phyloP scores from a whole-genome alignment of 2,888 invertebrate genomes.

The Busseola fusca region DNA sequence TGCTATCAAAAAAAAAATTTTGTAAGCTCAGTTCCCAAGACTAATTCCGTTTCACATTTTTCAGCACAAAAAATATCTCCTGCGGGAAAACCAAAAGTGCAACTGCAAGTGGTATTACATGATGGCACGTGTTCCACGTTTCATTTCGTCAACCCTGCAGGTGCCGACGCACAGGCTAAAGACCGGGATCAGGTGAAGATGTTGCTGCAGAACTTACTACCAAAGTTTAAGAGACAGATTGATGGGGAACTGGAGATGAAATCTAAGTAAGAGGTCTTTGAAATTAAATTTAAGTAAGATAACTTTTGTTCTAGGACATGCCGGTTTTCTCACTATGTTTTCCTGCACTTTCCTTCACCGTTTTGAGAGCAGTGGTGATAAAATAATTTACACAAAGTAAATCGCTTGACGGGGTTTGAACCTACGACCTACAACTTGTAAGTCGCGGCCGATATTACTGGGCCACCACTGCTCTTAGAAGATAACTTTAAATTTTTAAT shows the following conservation, averaged over 20 bases:
- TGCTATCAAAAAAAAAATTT: no score
- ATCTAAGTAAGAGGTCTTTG: constrained; percentile 88
- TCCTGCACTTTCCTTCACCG: no score
- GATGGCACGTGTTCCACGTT: constrained; percentile 98
- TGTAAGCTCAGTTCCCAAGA: not conserved
- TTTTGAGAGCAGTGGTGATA: no score
- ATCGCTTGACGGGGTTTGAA: no score
- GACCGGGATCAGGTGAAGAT: constrained; percentile 98
- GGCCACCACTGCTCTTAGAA: no score
- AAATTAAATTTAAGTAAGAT: not conserved
- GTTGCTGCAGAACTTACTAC: constrained; percentile 95
- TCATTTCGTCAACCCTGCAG: constrained; percentile 97
- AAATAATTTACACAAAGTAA: no score
- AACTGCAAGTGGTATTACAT: constrained; percentile 98
- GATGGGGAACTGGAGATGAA: constrained; percentile 97
- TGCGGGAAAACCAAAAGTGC: constrained; percentile 98
- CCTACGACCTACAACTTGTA: no score
- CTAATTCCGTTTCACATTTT: constrained; percentile 58
- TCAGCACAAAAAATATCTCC: constrained; percentile 99
- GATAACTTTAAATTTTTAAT: no score
- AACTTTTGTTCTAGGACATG: no score
- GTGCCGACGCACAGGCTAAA: constrained; percentile 94
- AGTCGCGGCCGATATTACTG: no score
- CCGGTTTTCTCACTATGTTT: no score
- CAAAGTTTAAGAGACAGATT: constrained; percentile 97